Evolutionary conservation across 2,888 invertebrate genomes (phyloP), one percentile per base, ranked within the genome.

Genomic region (Lasioglossum pauxillum): DNA sequence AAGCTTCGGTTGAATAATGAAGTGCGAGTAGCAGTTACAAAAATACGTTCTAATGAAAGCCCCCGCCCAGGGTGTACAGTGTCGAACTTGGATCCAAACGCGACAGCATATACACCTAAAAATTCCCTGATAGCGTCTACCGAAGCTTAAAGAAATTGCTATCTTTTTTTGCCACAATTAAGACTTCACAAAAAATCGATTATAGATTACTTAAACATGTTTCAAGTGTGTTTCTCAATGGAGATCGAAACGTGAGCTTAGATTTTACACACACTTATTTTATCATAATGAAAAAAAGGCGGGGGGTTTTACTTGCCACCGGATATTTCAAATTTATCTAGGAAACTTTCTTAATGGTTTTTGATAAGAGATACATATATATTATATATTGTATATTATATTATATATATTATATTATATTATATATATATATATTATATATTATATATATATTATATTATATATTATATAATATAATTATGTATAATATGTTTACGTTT

Each of bases 41-140:
- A 95, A 91, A 94, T 95, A 86, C 93, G 95, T 85, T 91, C 93
- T 74, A 93, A 92, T 84, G 95, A 95, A 88, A 95, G 94, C 89
- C 94, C 94, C 71, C 95, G 95, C 92, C 94, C 95, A 90, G 95
- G 95, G 86, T 94, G 95, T 91, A 95, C 95, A 87, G 94, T 95
- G 91, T 94, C 96, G 82, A 97, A 96, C 93, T 96, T 99, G 86
- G 99, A 99, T 96, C 99, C 99, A 82, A 98, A 98, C 96, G 99
- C 99, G 89, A 97, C 97, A 89, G 98, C 98, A 91, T 99, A 99
- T 96, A 98, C 98, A 90, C 99, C 99, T 88, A 98, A 98, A 94
- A 95, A 96, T 91, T 96, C 96, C 88, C 96, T 96, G 90, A 96
- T 96, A 90, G 95, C 96, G 90, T 96, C 96, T 88, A 96, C 96